Evolutionary conservation across 2,888 invertebrate genomes (phyloP).

Genomic region (Ariolimax columbianus): DNA sequence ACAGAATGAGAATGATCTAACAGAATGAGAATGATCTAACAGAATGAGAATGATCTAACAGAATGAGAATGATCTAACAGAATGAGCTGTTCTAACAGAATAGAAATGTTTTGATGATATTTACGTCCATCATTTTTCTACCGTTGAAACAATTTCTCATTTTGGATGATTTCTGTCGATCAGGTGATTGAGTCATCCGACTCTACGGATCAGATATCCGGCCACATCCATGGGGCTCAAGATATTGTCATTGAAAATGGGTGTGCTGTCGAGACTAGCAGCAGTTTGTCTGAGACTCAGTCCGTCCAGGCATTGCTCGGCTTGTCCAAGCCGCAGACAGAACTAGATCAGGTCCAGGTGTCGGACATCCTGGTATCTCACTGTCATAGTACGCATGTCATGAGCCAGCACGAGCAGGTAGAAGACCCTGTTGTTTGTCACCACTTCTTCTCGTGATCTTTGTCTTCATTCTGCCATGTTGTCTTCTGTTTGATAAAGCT

Average conservation of each 20-base stretch:
- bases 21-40: no score
- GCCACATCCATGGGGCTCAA: neutral
- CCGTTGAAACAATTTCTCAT: no score
- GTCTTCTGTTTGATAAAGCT: no score
- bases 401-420: slow-evolving; percentile 38
- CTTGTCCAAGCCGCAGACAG: slow-evolving; percentile 36
- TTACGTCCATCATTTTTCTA: no score
- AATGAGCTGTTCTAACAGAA: no score
- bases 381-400: slow-evolving; percentile 7
- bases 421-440: no score
- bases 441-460: no score
- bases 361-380: slow-evolving; percentile 42
- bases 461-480: no score
- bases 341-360: slow-evolving; percentile 15
- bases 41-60: no score
- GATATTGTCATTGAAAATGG: slow-evolving; percentile 39
- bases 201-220: neutral
- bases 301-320: slow-evolving; percentile 41
- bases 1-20: no score
- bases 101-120: no score
- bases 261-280: slow-evolving; percentile 6
- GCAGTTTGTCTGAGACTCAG: slow-evolving; percentile 41
- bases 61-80: no score
- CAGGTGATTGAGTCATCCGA: slow-evolving; percentile 21
- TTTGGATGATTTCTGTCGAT: neutral